Evolutionary conservation across 2,797 vertebrate genomes (phyloP).

Genomic region (Ceryle rudis): DNA sequence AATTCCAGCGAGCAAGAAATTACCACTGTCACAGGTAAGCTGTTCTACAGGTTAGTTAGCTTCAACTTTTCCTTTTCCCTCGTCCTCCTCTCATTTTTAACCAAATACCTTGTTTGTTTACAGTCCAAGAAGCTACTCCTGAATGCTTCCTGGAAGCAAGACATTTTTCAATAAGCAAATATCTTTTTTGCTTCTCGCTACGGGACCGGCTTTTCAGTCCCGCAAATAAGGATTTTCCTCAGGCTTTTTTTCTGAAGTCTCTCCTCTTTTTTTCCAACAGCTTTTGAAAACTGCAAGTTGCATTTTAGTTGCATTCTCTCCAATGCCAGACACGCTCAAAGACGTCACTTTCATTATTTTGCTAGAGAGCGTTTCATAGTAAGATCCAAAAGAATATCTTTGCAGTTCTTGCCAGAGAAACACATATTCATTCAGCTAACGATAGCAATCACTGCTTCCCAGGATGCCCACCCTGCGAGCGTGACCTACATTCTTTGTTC

Average conservation of each 20-base stretch:
- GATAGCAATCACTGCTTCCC: neutral
- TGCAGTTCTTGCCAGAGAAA: neutral
- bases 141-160: neutral
- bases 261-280: neutral
- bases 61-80: neutral
- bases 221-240: neutral
- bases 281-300: neutral
- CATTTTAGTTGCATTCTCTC: neutral
- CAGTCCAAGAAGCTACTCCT: neutral
- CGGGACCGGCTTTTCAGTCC: neutral
- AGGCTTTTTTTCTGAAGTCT: neutral
- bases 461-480: conserved; percentile 23
- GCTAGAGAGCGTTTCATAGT: neutral
- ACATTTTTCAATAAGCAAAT: neutral
- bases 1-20: neutral
- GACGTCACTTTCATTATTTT: neutral
- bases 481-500: conserved; percentile 66
- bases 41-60: conserved; percentile 7
- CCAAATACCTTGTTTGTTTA: neutral
- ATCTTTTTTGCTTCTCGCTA: neutral
- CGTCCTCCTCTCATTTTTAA: neutral
- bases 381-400: conserved; percentile 22
- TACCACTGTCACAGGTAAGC: neutral
- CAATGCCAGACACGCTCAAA: neutral
- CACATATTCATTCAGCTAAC: neutral